Base-by-base conservation (phyloP, 1,140 invertebrate genomes). In the Cecropterus lyciades region DNA sequence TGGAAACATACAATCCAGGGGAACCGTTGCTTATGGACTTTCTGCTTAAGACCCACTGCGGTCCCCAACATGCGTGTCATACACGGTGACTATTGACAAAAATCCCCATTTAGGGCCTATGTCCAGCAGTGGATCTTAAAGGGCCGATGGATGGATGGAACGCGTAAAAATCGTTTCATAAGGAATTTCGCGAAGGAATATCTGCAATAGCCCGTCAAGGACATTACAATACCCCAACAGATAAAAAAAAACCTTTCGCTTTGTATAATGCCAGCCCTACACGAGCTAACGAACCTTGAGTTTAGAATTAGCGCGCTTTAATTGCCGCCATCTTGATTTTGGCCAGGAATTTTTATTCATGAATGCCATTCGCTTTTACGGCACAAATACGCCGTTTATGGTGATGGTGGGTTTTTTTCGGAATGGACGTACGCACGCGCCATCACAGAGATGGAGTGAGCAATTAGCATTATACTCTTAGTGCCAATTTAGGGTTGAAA, bases 301-400 rank as follows among this genome's bases (percentile, higher is more conserved):
- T 27, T 60, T 60, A 62, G 57, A 51, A 62, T 62, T 62, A 62
- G 46, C 57, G 57, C 46, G 15, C 45, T 46, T 49, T 62, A 62
- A 62, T 77, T 78, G 73, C 72, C 71, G 75, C 72, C 75, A 79
- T 68, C 65, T 72, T 73, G 70, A 72, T 80, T 80, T 80, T 69
- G 71, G 70, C 66, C 60, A 62, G 73, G 73, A 65, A 76, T 82
- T 79, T 82, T 82, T 82, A 82, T 84, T 82, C 82, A 82, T 79
- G 73, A 72, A 79, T 81, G 70, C 81, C 65, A 55, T 65, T 59
- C 56, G 67, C 69, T 70, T 74, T 73, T 71, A 69, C 52, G 56
- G 64, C 53, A 64, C 49, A 62, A 65, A 56, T 51, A 16, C 20
- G 64, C 73, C 71, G 67, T 77, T 75, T 71, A 81, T 33, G 70